Conservation (phyloP, 2,888 invertebrate genomes). For the Blera fallax region DNA sequence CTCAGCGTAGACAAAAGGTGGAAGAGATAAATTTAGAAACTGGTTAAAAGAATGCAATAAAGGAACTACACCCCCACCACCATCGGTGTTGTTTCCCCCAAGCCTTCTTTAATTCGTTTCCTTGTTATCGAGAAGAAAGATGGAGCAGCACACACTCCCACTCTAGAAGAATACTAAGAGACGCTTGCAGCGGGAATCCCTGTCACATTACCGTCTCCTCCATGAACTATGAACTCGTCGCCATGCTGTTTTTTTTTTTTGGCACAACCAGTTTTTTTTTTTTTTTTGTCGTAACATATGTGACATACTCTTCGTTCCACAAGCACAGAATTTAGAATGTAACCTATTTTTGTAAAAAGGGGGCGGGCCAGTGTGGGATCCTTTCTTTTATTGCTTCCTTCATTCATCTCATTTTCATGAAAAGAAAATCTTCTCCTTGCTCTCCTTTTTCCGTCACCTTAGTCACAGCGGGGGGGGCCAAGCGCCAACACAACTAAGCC, state of each 20-base stretch:
- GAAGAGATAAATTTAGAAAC: conserved; percentile 45
- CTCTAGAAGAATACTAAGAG: neutral
- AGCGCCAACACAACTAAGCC: neutral
- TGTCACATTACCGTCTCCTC: neutral
- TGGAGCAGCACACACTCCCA: neutral
- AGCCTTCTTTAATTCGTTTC: conserved; percentile 53
- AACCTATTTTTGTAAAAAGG: conserved; percentile 21
- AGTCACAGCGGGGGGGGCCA: neutral
- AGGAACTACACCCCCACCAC: conserved; percentile 23
- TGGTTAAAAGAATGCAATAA: conserved; percentile 27
- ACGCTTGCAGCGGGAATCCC: neutral
- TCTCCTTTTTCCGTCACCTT: neutral
- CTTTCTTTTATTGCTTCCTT: conserved; percentile 39
- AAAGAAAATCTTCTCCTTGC: neutral
- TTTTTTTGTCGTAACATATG: conserved; percentile 1
- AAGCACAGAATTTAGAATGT: conserved; percentile 39
- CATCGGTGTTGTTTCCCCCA: neutral
- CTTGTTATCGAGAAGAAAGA: conserved; percentile 43
- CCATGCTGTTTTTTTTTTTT: conserved; percentile 13
- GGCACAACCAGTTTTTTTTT: neutral
- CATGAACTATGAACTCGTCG: conserved; percentile 23
- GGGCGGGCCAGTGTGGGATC: neutral
- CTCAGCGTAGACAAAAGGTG: conserved; percentile 4
- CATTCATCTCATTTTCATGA: conserved; percentile 51
- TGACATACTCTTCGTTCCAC: conserved; percentile 10